Conservation (phyloP, 2,888 invertebrate genomes). For the Metopia argyrocephala region DNA sequence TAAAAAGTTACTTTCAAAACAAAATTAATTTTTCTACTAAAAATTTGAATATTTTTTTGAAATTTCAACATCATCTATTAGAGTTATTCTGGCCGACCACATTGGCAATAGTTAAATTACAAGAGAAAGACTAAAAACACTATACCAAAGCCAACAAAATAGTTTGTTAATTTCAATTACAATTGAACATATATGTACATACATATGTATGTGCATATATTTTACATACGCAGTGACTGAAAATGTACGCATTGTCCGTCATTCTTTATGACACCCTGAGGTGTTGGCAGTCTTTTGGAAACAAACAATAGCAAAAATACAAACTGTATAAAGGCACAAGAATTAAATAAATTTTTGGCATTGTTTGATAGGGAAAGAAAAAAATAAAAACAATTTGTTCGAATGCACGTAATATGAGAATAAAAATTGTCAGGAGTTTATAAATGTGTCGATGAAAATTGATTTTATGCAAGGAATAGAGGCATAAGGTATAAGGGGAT, state of each 20-base stretch:
- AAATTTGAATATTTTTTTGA: neutral
- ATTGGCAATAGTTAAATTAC: conserved; percentile 46
- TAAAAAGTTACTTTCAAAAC: too few relatives aligned
- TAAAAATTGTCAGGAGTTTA: too few relatives aligned
- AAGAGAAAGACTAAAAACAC: conserved; percentile 12
- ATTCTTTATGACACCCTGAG: conserved; percentile 76
- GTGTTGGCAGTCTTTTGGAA: conserved; percentile 79
- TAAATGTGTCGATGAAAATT: conserved; percentile 24
- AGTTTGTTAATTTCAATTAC: neutral
- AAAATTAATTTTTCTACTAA: too few relatives aligned
- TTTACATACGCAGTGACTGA: too few relatives aligned
- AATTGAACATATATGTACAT: neutral
- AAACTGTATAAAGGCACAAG: conserved; percentile 31
- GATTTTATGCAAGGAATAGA: conserved; percentile 14
- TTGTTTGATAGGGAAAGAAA: conserved; percentile 18
- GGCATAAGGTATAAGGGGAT: conserved; percentile 11
- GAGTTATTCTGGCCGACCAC: neutral
- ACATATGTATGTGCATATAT: neutral
- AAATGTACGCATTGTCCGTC: conserved; percentile 5
- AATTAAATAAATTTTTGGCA: conserved; percentile 50
- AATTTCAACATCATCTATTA: neutral
- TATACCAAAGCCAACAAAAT: conserved; percentile 13
- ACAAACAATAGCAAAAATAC: conserved; percentile 45
- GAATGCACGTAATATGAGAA: conserved; percentile 26
- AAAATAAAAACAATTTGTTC: conserved; percentile 11